phyloP scores from a whole-genome alignment of 1,140 invertebrate genomes.

The Halictus rubicundus region DNA sequence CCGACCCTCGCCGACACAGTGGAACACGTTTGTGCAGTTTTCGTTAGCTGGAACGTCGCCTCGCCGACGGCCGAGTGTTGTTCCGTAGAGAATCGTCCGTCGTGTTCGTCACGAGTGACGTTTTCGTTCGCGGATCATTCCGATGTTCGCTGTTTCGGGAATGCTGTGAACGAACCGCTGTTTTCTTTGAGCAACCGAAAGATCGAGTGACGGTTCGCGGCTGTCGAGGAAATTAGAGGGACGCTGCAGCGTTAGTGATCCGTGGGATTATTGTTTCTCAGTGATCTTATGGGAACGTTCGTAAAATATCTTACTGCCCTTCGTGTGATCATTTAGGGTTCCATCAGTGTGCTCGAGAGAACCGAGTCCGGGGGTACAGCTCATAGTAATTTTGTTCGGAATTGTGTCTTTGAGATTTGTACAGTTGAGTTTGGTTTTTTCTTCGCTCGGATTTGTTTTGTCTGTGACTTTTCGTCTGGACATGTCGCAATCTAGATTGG shows the following conservation, averaged over 20 bases:
- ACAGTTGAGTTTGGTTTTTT: too few relatives aligned
- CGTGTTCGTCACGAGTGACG: not conserved
- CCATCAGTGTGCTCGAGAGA: not conserved
- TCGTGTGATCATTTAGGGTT: not conserved
- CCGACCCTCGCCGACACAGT: not conserved
- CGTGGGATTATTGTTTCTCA: not conserved
- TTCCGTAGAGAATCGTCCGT: not conserved
- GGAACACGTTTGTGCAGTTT: not conserved
- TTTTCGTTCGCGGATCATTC: not conserved
- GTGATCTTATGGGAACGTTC: not conserved
- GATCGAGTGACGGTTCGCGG: not conserved
- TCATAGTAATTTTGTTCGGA: too few relatives aligned
- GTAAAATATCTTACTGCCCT: too few relatives aligned
- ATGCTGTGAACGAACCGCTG: not conserved
- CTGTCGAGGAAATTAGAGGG: not conserved
- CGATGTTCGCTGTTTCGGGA: not conserved
- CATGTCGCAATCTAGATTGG: too few relatives aligned
- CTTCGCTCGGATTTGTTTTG: not conserved
- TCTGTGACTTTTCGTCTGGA: not conserved
- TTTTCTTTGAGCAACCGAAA: not conserved
- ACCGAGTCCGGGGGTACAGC: too few relatives aligned
- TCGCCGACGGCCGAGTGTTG: not conserved
- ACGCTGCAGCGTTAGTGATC: not conserved
- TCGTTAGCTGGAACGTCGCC: too few relatives aligned
- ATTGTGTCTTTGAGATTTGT: not conserved